Conservation (phyloP, 2,888 invertebrate genomes). For the Pyrrhia umbra region DNA sequence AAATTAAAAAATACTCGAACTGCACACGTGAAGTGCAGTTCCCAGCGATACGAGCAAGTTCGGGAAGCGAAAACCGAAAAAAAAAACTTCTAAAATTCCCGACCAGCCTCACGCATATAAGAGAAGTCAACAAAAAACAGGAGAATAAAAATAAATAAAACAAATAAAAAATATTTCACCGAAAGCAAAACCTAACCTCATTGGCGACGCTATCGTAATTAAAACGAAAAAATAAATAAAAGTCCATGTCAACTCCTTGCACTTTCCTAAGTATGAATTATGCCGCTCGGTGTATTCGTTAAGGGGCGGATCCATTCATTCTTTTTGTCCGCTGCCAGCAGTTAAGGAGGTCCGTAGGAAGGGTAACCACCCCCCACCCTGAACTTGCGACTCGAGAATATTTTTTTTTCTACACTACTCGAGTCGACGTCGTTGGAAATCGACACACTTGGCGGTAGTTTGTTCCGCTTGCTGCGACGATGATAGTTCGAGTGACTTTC, state of each 20-base stretch:
- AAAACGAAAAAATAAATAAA: slow-evolving; percentile 73
- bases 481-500: slow-evolving; percentile 88
- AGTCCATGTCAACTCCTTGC: slow-evolving; percentile 87
- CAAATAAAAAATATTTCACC: slow-evolving; percentile 48
- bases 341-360: slow-evolving; percentile 87
- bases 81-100: slow-evolving; percentile 38
- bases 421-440: slow-evolving; percentile 83
- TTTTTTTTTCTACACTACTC: slow-evolving; percentile 87
- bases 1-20: slow-evolving; percentile 28
- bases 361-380: slow-evolving; percentile 72
- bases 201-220: slow-evolving; percentile 72
- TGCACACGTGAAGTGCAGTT: slow-evolving; percentile 31
- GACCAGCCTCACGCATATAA: slow-evolving; percentile 46
- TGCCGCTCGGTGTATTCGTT: slow-evolving; percentile 90
- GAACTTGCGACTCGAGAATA: slow-evolving; percentile 89
- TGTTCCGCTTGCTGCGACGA: slow-evolving; percentile 83
- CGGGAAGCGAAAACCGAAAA: slow-evolving; percentile 22
- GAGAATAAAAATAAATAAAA: slow-evolving; percentile 30
- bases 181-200: slow-evolving; percentile 66
- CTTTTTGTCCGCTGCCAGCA: slow-evolving; percentile 89
- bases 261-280: slow-evolving; percentile 90
- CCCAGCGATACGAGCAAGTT: slow-evolving; percentile 47
- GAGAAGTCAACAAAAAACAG: slow-evolving; percentile 30
- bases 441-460: slow-evolving; percentile 89
- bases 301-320: slow-evolving; percentile 90